Evolutionary conservation across 2,113 vertebrate species (phyloP).

Genomic region (Proterorhinus semilunaris): DNA sequence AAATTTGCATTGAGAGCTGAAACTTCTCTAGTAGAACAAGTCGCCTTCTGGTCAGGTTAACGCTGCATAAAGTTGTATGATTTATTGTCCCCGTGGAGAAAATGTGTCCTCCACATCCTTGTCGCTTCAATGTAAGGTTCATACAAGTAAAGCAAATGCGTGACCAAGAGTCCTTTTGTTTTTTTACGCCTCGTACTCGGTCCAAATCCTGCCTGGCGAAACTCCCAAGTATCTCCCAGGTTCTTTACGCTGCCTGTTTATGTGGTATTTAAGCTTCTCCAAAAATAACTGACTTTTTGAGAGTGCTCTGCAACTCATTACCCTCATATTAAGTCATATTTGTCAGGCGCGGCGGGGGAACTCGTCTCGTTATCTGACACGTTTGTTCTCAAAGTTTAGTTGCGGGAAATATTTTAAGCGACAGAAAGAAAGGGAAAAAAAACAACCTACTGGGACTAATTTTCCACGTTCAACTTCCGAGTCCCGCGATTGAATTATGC

Average conservation of each 20-base stretch:
- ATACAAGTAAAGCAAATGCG: too few relatives aligned
- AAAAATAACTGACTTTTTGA: constrained; percentile 56
- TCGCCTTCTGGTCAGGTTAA: too few relatives aligned
- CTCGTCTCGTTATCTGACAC: constrained; percentile 35
- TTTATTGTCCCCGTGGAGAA: too few relatives aligned
- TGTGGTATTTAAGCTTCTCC: neutral
- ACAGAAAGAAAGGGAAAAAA: neutral
- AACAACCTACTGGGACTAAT: constrained; percentile 2
- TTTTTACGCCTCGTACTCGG: too few relatives aligned
- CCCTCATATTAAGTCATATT: constrained; percentile 64
- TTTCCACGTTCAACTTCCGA: constrained; percentile 9
- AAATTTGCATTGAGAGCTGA: too few relatives aligned
- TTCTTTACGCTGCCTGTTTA: neutral
- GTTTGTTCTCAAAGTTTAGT: constrained; percentile 32
- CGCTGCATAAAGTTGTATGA: too few relatives aligned
- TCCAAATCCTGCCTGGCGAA: neutral
- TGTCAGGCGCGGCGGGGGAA: constrained; percentile 54
- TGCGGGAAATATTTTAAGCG: constrained; percentile 34
- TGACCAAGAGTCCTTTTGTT: too few relatives aligned
- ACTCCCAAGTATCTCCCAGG: neutral
- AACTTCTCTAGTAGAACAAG: too few relatives aligned
- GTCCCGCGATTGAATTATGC: constrained; percentile 20
- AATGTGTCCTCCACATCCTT: too few relatives aligned
- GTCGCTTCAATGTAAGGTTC: too few relatives aligned
- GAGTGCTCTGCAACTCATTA: constrained; percentile 73